Conservation (phyloP, 2,888 invertebrate species). For the Nomada fucata region DNA sequence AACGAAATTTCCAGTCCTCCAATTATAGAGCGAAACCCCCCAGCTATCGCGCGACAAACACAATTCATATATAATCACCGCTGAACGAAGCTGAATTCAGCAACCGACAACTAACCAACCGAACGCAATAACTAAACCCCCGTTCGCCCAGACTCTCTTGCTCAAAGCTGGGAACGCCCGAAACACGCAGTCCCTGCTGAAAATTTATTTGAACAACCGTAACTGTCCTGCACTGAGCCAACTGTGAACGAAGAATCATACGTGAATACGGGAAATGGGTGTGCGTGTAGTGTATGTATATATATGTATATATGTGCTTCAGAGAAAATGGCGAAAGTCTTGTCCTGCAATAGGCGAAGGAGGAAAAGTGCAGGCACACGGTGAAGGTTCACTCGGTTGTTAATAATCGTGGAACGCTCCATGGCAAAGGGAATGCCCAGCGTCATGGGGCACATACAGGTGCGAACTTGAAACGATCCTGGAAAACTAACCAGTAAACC, state of each 20-base stretch:
- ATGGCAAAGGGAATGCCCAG: conserved; percentile 41
- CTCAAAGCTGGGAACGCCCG: neutral
- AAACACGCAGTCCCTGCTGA: neutral
- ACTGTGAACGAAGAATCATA: neutral
- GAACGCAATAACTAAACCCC: neutral
- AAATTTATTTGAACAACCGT: neutral
- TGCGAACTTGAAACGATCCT: conserved; percentile 46
- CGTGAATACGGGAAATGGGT: too few species aligned
- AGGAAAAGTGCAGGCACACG: neutral
- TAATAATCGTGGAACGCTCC: conserved; percentile 46
- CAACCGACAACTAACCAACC: neutral
- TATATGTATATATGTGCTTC: too few species aligned
- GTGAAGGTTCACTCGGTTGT: conserved; percentile 16
- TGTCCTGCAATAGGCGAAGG: neutral
- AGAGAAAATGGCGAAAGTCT: neutral
- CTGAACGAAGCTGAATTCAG: neutral
- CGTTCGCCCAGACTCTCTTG: neutral
- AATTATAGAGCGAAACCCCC: too few species aligned
- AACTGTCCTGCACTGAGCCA: neutral
- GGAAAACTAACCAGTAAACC: conserved; percentile 36
- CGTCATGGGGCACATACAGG: conserved; percentile 29
- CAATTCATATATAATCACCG: neutral
- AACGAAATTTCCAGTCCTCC: too few species aligned
- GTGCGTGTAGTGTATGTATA: too few species aligned
- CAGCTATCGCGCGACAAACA: too few species aligned